These are phyloP conservation scores for Lasioglossum figueresi DNA, from an alignment of 2,888 invertebrate species.

Conservation along the genomic window DNA sequence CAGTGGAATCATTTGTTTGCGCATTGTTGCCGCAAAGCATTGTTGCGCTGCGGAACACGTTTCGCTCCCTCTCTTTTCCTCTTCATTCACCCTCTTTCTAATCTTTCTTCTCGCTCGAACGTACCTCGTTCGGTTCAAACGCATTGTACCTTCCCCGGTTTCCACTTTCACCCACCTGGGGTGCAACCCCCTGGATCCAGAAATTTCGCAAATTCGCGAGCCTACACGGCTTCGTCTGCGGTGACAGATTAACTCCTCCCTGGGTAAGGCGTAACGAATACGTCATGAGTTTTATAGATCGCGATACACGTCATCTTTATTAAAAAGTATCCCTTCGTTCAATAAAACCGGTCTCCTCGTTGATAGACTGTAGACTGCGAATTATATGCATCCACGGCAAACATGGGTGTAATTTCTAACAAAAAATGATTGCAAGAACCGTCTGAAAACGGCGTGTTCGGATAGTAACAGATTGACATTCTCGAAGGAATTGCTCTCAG, in stretches of 20 bases:
- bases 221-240: not conserved
- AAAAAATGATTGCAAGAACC: not conserved
- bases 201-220: slow-evolving; percentile 48
- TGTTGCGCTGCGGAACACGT: slow-evolving; percentile 73
- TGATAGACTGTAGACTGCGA: not conserved
- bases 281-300: no score
- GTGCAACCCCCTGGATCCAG: not conserved
- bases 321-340: no score
- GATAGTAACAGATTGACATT: not conserved
- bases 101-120: slow-evolving; percentile 36
- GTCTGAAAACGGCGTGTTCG: not conserved
- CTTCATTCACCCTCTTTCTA: not conserved
- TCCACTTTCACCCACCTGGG: slow-evolving; percentile 4
- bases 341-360: not conserved
- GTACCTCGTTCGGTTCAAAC: slow-evolving; percentile 62
- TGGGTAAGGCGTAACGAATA: not conserved
- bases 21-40: slow-evolving; percentile 80
- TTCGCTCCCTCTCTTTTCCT: slow-evolving; percentile 63
- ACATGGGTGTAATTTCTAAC: not conserved
- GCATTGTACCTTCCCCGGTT: slow-evolving; percentile 66
- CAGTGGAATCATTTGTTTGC: slow-evolving; percentile 80
- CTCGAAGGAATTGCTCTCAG: not conserved
- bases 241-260: not conserved
- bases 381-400: not conserved
- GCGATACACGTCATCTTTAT: no score